Evolutionary conservation across 2,797 vertebrate genomes (phyloP), one percentile per base, ranked within the genome.

Genomic region (Clarias fuscus): DNA sequence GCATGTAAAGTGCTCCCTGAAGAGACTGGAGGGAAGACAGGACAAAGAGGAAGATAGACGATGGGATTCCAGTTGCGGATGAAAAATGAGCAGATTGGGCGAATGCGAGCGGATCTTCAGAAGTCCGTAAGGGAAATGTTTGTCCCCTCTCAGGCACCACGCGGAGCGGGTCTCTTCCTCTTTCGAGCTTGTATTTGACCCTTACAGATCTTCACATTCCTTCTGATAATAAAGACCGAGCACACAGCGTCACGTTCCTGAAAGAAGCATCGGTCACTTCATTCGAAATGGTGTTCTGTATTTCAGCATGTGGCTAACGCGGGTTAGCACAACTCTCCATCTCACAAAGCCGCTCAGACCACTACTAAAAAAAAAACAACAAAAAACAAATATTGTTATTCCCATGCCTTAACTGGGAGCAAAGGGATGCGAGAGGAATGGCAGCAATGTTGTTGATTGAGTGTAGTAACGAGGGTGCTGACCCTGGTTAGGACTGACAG

Each of bases 181-280:
- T 56, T 86, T 84, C 40, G 14, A 90, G 90, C 83, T 84, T 71
- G 17, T 11, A 72, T 83, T 56, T 53, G 86, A 88, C 85, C 68
- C 82, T 59, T 59, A 83, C 75, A 15, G 85, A 48, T 65, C 64
- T 78, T 70, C 18, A 89, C 89, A 91, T 92, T 92, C 89, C 90
- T 84, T 82, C 87, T 86, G 86, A 91, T 88, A 71, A 86, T 84
- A 83, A 89, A 84, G 59, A 78, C n/a, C n/a, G 61, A 77, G 53
- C 62, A 11, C 37, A 65, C 53, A 30, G 37, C 53, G 6, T n/a
- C 82, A 59, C 18, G 30, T 72, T 71, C 27, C 24, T 37, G 30
- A 71, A 67, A 61, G 30, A 72, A 71, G 67, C 67, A 40, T 72
- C 82, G 1, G 20, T 40, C 20, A 71, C n/a, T 7, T 33, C 22